phyloP scores from a whole-genome alignment of 2,888 invertebrate genomes.

The Drosophila niveifrons region DNA sequence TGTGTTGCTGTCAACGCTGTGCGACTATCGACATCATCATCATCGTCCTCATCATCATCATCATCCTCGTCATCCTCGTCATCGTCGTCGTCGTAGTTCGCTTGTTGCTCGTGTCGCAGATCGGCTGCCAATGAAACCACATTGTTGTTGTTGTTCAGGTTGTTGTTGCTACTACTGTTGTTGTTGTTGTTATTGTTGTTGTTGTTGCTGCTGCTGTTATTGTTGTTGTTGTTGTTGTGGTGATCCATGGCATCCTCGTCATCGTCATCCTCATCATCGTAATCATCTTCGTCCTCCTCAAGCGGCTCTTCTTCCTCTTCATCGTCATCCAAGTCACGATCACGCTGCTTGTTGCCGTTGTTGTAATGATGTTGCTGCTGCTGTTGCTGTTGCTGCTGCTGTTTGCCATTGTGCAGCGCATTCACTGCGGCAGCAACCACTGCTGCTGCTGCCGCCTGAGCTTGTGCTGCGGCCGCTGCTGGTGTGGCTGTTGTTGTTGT shows the following conservation, averaged over 20 bases:
- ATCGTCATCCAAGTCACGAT: slow-evolving; percentile 28
- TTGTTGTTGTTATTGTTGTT: slow-evolving; percentile 47
- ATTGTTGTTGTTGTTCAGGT: slow-evolving; percentile 21
- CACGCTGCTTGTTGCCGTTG: slow-evolving; percentile 23
- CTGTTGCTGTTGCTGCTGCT: slow-evolving; percentile 50
- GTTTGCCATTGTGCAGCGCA: slow-evolving; percentile 36
- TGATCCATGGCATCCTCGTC: slow-evolving; percentile 42
- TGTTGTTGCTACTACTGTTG: slow-evolving; percentile 49
- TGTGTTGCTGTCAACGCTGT: slow-evolving; percentile 50
- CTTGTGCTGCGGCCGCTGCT: slow-evolving; percentile 58
- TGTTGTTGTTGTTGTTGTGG: slow-evolving; percentile 44
- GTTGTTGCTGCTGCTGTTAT: slow-evolving; percentile 39
- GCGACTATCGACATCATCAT: slow-evolving; percentile 54
- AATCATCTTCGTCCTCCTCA: slow-evolving; percentile 54
- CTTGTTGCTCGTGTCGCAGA: slow-evolving; percentile 52
- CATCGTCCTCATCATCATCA: slow-evolving; percentile 61
- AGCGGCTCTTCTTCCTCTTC: slow-evolving; percentile 40
- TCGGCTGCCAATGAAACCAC: slow-evolving; percentile 48
- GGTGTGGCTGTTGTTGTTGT: slow-evolving; percentile 3
- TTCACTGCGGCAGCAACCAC: slow-evolving; percentile 35
- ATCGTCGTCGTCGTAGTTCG: slow-evolving; percentile 59
- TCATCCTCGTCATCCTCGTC: slow-evolving; percentile 63
- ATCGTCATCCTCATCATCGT: slow-evolving; percentile 52
- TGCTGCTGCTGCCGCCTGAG: slow-evolving; percentile 51
- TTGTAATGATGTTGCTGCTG: slow-evolving; percentile 38